Evolutionary conservation across 2,113 vertebrate species (phyloP), one percentile per base, ranked within the genome.

Genomic region (Cyanoderma ruficeps): DNA sequence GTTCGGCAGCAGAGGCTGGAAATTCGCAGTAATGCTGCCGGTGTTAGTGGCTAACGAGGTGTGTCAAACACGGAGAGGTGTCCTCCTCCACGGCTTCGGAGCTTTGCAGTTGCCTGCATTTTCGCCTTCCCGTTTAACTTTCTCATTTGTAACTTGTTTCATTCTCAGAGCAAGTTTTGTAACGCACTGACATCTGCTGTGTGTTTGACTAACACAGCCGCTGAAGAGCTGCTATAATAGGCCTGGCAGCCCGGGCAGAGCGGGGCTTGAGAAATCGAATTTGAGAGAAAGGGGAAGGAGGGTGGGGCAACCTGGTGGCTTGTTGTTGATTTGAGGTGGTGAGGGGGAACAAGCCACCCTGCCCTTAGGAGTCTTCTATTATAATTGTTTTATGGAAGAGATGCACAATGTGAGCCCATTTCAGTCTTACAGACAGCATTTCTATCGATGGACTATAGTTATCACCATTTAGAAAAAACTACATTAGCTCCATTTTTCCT

Each of bases 101-200:
- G 57, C 44, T 87, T 37, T 74, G 61, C 79, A 68, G 9, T 39
- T 77, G 70, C 47, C 65, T 79, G 90, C 30, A 1, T 17, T 81
- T 93, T 68, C 80, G 42, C 69, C 52, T 75, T 57, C 63, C 37
- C 25, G 0, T 74, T 82, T 41, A 72, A 74, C 76, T 92, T 89
- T 95, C 80, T 87, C 41, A 2, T 80, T 84, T 56, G 53, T 70
- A 65, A 87, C 55, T 70, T 89, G 21, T 87, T 69, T 52, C 41
- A 20, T 65, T 53, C 50, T 70, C 92, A 76, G 76, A 64, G 47
- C 86, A 97, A 95, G 80, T 90, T 96, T 87, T 95, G 95, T 95
- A 96, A 96, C 2, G 97, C 92, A 96, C 96, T 97, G 97, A 97
- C 95, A 97, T 97, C 97, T 97, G 95, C 97, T 97, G 97, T 96